Conservation (phyloP, 2,797 vertebrate species). For the Gastrophryne carolinensis region DNA sequence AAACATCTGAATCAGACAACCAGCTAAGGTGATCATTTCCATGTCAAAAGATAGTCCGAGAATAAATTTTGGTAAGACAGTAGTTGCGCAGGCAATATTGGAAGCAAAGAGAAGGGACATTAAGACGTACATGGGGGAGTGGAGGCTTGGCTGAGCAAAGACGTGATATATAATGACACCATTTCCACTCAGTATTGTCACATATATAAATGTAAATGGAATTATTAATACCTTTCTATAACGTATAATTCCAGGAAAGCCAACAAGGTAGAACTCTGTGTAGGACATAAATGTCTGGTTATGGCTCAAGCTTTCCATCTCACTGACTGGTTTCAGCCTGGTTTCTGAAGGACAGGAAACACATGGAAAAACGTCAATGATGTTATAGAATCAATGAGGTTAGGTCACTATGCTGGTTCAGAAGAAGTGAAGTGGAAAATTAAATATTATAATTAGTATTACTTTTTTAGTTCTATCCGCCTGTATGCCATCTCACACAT, state of each 20-base stretch:
- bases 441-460: no score
- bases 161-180: conserved; percentile 32
- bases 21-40: conserved; percentile 32
- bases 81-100: conserved; percentile 18
- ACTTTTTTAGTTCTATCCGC: no score
- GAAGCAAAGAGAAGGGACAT: conserved; percentile 49
- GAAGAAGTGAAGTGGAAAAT: no score
- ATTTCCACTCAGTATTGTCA: conserved; percentile 41
- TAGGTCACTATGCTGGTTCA: no score
- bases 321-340: no score
- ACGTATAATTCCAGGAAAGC: conserved; percentile 52
- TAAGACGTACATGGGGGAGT: conserved; percentile 51
- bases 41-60: conserved; percentile 32
- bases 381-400: no score
- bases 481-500: no score
- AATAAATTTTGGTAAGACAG: conserved; percentile 40
- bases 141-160: conserved; percentile 1
- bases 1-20: conserved; percentile 57
- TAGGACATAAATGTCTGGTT: conserved; percentile 38
- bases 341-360: no score
- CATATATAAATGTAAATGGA: conserved; percentile 55
- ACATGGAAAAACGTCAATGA: no score
- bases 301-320: no score
- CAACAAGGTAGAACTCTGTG: conserved; percentile 55
- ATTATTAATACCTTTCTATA: conserved; percentile 13